A percentile compares a stretch with the other conserved stretches of the same genome.
Evolutionary conservation across 92 coral and sea anemone species (phyloP).

Genomic region (Siderastrea siderea): DNA sequence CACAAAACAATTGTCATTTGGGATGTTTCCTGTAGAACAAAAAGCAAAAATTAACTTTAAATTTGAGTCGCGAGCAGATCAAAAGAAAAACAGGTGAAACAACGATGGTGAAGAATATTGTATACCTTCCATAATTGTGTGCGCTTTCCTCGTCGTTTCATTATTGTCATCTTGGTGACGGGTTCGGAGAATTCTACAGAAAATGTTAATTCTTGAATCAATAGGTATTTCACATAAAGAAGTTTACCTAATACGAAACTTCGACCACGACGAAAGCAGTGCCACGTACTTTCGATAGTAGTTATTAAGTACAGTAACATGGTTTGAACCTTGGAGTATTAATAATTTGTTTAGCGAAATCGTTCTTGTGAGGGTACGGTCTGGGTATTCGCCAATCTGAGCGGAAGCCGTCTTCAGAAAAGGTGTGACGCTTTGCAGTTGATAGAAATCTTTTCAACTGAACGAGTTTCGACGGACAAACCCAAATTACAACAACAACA

Average conservation of each 20-base stretch:
- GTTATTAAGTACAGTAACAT: too few relatives aligned
- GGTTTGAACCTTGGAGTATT: too few relatives aligned
- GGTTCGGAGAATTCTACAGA: conserved; percentile 68
- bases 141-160: not conserved
- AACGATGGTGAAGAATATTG: not conserved
- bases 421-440: too few relatives aligned
- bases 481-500: too few relatives aligned
- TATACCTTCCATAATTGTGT: conserved; percentile 15
- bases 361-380: too few relatives aligned
- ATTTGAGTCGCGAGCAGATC: not conserved
- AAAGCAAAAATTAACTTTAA: not conserved
- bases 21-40: not conserved
- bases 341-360: too few relatives aligned
- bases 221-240: not conserved
- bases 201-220: not conserved
- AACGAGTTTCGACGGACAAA: too few relatives aligned
- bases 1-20: not conserved
- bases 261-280: not conserved
- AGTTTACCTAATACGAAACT: not conserved
- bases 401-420: too few relatives aligned
- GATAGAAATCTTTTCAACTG: too few relatives aligned
- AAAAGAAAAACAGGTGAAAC: not conserved
- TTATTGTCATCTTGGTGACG: conserved; percentile 72
- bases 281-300: not conserved
- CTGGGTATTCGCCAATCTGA: too few relatives aligned